Conservation (phyloP, 2,797 vertebrate genomes). For the Sciurus vulgaris region DNA sequence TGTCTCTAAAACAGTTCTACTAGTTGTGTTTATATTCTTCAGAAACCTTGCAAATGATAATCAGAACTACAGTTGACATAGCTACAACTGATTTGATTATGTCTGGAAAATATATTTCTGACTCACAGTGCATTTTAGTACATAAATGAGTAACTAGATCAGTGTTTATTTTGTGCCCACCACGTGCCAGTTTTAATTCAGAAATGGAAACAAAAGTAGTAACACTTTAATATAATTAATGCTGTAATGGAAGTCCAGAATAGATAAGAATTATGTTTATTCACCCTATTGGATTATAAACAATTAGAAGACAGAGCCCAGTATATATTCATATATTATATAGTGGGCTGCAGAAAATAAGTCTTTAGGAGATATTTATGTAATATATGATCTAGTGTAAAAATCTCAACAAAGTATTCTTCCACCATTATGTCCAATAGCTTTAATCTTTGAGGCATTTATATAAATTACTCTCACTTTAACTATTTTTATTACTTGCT, state of each 20-base stretch:
- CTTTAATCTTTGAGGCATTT: constrained; percentile 55
- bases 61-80: constrained; percentile 1
- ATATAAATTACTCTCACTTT: constrained; percentile 46
- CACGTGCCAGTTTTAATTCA: constrained; percentile 5
- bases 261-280: not conserved
- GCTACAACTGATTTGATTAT: constrained; percentile 24
- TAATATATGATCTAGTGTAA: constrained; percentile 1
- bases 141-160: constrained; percentile 14
- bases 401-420: constrained; percentile 33
- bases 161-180: constrained; percentile 42
- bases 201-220: constrained; percentile 39
- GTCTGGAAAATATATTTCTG: constrained; percentile 53
- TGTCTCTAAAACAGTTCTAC: constrained; percentile 14
- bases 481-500: constrained; percentile 12
- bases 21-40: not conserved
- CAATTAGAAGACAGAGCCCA: not conserved
- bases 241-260: not conserved
- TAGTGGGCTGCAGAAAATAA: not conserved
- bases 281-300: not conserved
- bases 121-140: constrained; percentile 7
- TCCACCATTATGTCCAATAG: not conserved
- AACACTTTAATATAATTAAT: not conserved
- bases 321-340: not conserved
- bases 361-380: constrained; percentile 14
- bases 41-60: constrained; percentile 45